Percentiles rank a stretch among this genome's conserved stretches.
phyloP scores from a whole-genome alignment of 2,113 vertebrate genomes.

The Todiramphus chloris region DNA sequence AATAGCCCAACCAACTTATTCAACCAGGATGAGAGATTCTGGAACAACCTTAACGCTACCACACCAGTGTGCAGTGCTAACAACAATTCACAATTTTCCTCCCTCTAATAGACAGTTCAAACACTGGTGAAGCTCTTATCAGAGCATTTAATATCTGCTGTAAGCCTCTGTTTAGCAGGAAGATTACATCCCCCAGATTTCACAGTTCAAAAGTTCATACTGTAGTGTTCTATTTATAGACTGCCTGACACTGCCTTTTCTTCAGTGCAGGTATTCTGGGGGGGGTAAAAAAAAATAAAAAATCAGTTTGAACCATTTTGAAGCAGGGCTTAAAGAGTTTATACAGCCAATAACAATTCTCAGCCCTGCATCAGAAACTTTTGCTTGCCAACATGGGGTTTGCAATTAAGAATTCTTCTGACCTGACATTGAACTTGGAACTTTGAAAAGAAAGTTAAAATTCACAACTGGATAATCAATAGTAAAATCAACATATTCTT shows the following conservation, averaged over 20 bases:
- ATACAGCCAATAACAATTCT: background rate
- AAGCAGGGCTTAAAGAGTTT: background rate
- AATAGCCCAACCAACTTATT: background rate
- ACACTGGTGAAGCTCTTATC: slow-evolving; percentile 8
- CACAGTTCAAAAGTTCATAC: slow-evolving; percentile 73
- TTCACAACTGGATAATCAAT: background rate
- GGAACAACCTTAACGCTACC: background rate
- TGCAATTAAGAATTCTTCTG: background rate
- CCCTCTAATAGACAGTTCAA: slow-evolving; percentile 25
- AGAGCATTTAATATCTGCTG: slow-evolving; percentile 57
- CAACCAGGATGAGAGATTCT: background rate
- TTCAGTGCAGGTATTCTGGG: slow-evolving; percentile 3
- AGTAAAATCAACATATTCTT: background rate
- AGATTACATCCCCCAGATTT: slow-evolving; percentile 70
- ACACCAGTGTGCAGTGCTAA: background rate
- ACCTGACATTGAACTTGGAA: background rate
- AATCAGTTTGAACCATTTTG: background rate
- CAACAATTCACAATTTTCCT: background rate
- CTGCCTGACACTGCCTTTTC: slow-evolving; percentile 37
- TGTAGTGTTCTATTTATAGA: slow-evolving; percentile 65
- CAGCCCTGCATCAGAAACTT: background rate
- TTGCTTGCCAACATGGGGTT: rapidly evolving
- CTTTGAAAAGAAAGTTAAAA: background rate
- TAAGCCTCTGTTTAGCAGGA: slow-evolving; percentile 71
- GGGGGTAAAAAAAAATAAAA: too few species aligned